Evolutionary conservation across 2,113 vertebrate species (phyloP), one percentile per base, ranked within the genome.

Genomic region (Pedionomus torquatus): DNA sequence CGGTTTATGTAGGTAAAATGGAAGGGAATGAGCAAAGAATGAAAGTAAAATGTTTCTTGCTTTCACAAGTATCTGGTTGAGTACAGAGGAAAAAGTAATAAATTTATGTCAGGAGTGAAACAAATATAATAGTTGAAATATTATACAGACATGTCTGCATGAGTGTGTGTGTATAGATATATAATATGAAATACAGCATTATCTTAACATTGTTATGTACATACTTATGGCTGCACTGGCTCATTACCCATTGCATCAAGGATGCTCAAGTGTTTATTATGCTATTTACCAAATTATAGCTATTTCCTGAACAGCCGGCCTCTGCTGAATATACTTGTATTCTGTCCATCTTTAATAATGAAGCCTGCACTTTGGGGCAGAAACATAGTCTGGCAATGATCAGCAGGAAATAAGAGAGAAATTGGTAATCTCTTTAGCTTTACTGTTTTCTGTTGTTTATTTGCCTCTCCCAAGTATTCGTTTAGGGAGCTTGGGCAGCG

Each of bases 251-350:
- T 90, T 95, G 88, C 97, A 97, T 98, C 96, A 95, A 97, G 97
- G 97, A 97, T 96, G 97, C 95, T 98, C 92, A 98, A 98, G 95
- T 97, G 96, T 98, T 97, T 98, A 96, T 98, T 97, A 97, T 95
- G 83, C 91, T 96, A 91, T 98, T 98, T 98, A 90, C 97, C 96
- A 98, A 98, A 98, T 98, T 97, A 98, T 94, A 97, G 96, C 97
- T 98, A 98, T 98, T 98, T 98, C 95, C 97, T 96, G 94, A 98
- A 96, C 96, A 97, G 96, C 90, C 96, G 54, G 94, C 96, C 96
- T 97, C 95, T 12, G 18, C 88, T 93, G 90, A 83, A 91, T 83
- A 66, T 94, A 69, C 93, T 95, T 95, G 64, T 83, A 87, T 96
- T 97, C 88, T 95, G 96, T 94, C 97, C 97, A 95, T 97, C 96